Evolutionary conservation across 2,797 vertebrate species (phyloP), one percentile per base, ranked within the genome.

Genomic region (Chaenodraco wilsoni): DNA sequence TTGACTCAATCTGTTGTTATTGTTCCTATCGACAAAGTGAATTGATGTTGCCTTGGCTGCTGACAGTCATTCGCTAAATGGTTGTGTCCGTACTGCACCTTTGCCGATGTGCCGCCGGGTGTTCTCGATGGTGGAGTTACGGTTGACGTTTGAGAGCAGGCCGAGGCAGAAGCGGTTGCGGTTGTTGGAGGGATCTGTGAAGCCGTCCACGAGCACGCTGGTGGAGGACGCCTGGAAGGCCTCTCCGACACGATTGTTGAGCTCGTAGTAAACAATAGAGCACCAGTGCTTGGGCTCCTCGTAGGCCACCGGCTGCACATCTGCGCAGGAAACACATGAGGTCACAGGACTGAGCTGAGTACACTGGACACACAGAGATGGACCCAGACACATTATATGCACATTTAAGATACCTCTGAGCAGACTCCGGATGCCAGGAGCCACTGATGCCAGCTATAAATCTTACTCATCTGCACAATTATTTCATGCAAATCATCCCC

Each of bases 111-210:
- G 98, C 86, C 97, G 94, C 85, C 98, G 94, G 0, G 98, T 99
- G 91, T 99, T 99, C 92, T 99, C 98, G 4, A 99, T 99, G 72
- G 98, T 99, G 66, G 98, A 99, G 94, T 99, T 99, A 90, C 98
- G 97, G 93, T 99, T 99, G 74, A 99, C 98, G 0, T 99, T 99
- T 27, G 98, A 99, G 56, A 99, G 95, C 83, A 99, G 95, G 87
- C 98, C 98, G 46, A 99, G 96, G 89, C 98, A 99, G 93, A 99
- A 99, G 41, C 98, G 96, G 95, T 98, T 99, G 91, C 97, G 96
- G 88, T 99, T 99, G 94, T 99, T 99, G 73, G 98, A 99, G 80
- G 98, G 98, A 90, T 99, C 98, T 3, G 98, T 99, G 93, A 99
- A 99, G 87, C 98, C 98, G 43, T 99, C 98, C 74, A 99, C 98